Evolutionary conservation across 2,113 vertebrate species (phyloP).

Genomic region (Ceyx melanurus): DNA sequence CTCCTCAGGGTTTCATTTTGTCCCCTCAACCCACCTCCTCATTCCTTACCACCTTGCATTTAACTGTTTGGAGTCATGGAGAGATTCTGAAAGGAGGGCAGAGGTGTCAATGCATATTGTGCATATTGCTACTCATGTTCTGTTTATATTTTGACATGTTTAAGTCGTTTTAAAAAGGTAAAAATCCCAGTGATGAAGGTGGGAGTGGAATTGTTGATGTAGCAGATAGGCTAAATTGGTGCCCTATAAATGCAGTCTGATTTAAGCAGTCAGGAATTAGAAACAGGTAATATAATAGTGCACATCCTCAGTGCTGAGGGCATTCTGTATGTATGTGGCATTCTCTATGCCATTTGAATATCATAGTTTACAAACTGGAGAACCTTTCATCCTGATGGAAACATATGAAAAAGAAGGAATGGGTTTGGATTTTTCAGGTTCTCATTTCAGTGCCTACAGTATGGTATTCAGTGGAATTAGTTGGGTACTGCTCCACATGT

Average conservation of each 20-base stretch:
- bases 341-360: neutral
- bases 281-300: neutral
- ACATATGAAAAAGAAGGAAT: neutral
- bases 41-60: neutral
- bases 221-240: neutral
- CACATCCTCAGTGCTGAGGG: neutral
- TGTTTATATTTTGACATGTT: neutral
- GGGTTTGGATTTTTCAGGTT: neutral
- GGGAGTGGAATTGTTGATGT: neutral
- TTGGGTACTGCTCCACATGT: neutral
- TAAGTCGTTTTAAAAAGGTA: neutral
- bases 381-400: slow-evolving; percentile 11
- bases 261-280: neutral
- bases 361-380: neutral
- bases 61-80: neutral
- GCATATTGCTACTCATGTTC: neutral
- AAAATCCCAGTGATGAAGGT: neutral
- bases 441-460: neutral
- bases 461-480: neutral
- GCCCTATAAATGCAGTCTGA: neutral
- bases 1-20: neutral
- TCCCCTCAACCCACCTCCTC: neutral
- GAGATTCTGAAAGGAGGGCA: neutral
- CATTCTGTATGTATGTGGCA: no score
- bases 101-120: neutral